Evolutionary conservation across 2,888 invertebrate genomes (phyloP).

Genomic region (Drosophila meridionalis): DNA sequence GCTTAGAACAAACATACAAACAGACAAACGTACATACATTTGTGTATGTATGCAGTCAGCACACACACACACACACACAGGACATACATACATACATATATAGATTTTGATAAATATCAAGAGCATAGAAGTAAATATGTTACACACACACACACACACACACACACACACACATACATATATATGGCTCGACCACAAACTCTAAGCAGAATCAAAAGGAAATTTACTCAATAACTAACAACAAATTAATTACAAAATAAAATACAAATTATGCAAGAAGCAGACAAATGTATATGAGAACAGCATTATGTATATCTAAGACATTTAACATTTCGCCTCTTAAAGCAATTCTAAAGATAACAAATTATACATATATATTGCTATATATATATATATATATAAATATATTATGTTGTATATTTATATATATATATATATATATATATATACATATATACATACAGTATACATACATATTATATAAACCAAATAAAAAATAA

Average conservation of each 20-base stretch:
- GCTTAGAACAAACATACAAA: slow-evolving; percentile 33
- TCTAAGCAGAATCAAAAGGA: slow-evolving; percentile 49
- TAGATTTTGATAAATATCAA: slow-evolving; percentile 73
- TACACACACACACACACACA: slow-evolving; percentile 6
- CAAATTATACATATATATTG: slow-evolving; percentile 50
- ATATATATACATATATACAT: slow-evolving; percentile 42
- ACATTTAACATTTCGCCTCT: slow-evolving; percentile 82
- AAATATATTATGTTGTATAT: slow-evolving; percentile 19
- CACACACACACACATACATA: neutral
- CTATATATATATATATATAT: slow-evolving; percentile 45
- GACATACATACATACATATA: slow-evolving; percentile 19
- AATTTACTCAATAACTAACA: slow-evolving; percentile 35
- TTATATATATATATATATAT: slow-evolving; percentile 32
- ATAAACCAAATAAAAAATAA: slow-evolving; percentile 77
- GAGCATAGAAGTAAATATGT: slow-evolving; percentile 34
- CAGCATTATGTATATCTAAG: slow-evolving; percentile 64
- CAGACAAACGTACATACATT: too few relatives aligned
- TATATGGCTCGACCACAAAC: slow-evolving; percentile 24
- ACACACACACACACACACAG: neutral
- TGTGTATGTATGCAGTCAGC: slow-evolving; percentile 11
- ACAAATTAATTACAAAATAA: slow-evolving; percentile 8
- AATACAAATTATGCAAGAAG: slow-evolving; percentile 29
- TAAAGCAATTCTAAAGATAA: slow-evolving; percentile 83
- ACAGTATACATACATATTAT: slow-evolving; percentile 66
- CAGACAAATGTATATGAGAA: slow-evolving; percentile 56